Percentiles rank a stretch among this genome's conserved stretches.
Conservation (phyloP, 2,888 invertebrate genomes). For the Platycheirus rosarum region DNA sequence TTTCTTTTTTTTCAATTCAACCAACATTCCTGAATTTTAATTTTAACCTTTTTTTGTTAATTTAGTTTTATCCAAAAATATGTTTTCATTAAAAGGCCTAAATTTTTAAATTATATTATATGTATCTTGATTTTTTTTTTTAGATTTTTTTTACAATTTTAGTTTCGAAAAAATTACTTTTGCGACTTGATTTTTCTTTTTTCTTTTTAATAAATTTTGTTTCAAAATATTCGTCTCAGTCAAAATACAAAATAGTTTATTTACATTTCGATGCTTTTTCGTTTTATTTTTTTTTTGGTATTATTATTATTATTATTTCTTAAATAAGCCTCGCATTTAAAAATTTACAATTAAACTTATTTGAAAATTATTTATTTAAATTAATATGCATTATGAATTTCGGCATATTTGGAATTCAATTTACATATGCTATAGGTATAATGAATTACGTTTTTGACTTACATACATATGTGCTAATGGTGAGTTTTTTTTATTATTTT, state of each 20-base stretch:
- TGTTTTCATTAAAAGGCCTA: slow-evolving; percentile 65
- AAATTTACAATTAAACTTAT: slow-evolving; percentile 62
- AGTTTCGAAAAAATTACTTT: slow-evolving; percentile 18
- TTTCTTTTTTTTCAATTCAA: slow-evolving; percentile 46
- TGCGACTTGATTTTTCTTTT: slow-evolving; percentile 58
- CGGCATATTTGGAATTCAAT: slow-evolving; percentile 59
- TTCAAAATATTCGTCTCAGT: slow-evolving; percentile 69
- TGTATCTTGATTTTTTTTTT: slow-evolving; percentile 18
- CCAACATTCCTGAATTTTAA: slow-evolving; percentile 70
- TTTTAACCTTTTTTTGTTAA: slow-evolving; percentile 27
- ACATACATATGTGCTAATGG: slow-evolving; percentile 43
- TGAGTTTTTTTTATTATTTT: slow-evolving; percentile 41
- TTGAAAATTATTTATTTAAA: slow-evolving; percentile 36
- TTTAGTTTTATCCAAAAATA: slow-evolving; percentile 72
- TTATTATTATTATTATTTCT: slow-evolving; percentile 36
- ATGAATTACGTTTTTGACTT: slow-evolving; percentile 47
- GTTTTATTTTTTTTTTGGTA: slow-evolving; percentile 35
- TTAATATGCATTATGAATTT: slow-evolving; percentile 31
- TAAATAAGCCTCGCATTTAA: slow-evolving; percentile 57
- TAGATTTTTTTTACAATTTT: slow-evolving; percentile 36
- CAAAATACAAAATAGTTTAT: slow-evolving; percentile 74
- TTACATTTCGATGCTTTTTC: slow-evolving; percentile 75
- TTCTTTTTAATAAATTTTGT: slow-evolving; percentile 66
- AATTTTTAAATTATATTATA: slow-evolving; percentile 61
- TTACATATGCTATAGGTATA: slow-evolving; percentile 49